A percentile compares a stretch with the other conserved stretches of the same genome.
These are phyloP conservation scores for Oxygymnocypris stewartii DNA, from an alignment of 2,113 vertebrate species.

Conservation along the genomic window DNA sequence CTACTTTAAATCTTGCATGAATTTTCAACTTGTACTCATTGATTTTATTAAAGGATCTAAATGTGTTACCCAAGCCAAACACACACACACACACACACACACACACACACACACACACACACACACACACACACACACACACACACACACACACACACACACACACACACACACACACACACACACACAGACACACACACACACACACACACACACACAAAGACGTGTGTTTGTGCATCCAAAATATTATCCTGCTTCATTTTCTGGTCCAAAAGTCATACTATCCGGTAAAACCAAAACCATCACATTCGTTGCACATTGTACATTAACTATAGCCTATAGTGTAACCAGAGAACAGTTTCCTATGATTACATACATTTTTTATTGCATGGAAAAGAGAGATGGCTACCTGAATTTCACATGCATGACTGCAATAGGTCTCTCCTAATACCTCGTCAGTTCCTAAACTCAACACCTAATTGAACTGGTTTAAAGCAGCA, in stretches of 20 bases:
- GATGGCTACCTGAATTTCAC: not conserved
- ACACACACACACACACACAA: not conserved
- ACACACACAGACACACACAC: not conserved
- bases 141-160: not conserved
- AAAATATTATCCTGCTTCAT: not conserved
- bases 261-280: not conserved
- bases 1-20: not conserved
- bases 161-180: not conserved
- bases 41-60: slow-evolving; percentile 19
- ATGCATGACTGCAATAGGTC: slow-evolving; percentile 30
- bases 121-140: not conserved
- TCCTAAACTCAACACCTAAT: slow-evolving; percentile 76
- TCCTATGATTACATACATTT: not conserved
- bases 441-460: slow-evolving; percentile 39
- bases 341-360: not conserved
- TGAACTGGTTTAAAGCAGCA: slow-evolving; percentile 74
- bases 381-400: not conserved
- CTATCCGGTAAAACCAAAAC: not conserved
- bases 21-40: not conserved
- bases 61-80: not conserved
- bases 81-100: not conserved
- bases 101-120: not conserved
- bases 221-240: not conserved
- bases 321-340: not conserved
- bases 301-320: not conserved